These are phyloP conservation scores for Lutjanus argentimaculatus DNA, from an alignment of 2,797 vertebrate species.

Conservation along the genomic window DNA sequence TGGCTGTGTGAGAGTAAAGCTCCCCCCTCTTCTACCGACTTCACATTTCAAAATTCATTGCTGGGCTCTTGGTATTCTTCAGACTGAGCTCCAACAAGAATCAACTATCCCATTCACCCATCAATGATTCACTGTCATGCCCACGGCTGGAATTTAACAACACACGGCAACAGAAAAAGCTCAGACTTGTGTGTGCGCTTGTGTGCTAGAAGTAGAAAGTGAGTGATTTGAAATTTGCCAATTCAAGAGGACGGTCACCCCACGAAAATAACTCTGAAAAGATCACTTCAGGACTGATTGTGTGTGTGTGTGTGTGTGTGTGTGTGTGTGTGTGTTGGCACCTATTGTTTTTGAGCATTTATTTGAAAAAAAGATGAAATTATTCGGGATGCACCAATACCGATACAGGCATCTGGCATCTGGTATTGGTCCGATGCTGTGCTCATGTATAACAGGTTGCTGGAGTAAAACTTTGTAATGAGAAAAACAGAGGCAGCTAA, in stretches of 20 bases:
- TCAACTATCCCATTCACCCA: conserved; percentile 54
- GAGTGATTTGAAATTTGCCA: conserved; percentile 7
- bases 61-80: conserved; percentile 57
- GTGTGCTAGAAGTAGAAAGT: background rate
- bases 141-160: conserved; percentile 52
- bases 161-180: conserved; percentile 38
- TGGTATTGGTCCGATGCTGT: too few relatives aligned
- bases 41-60: conserved; percentile 65
- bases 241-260: conserved; percentile 5
- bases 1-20: conserved; percentile 44
- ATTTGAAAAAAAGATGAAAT: conserved; percentile 8
- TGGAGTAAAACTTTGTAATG: too few relatives aligned
- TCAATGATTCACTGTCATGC: conserved; percentile 67
- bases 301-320: background rate
- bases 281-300: background rate
- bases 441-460: too few relatives aligned
- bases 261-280: background rate
- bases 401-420: too few relatives aligned
- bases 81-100: conserved; percentile 53
- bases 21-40: conserved; percentile 30
- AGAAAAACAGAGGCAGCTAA: too few relatives aligned
- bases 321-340: background rate
- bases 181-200: background rate
- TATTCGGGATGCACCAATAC: background rate
- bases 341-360: conserved; percentile 1